Evolutionary conservation across 2,113 vertebrate species (phyloP).

Genomic region (Colaptes auratus): DNA sequence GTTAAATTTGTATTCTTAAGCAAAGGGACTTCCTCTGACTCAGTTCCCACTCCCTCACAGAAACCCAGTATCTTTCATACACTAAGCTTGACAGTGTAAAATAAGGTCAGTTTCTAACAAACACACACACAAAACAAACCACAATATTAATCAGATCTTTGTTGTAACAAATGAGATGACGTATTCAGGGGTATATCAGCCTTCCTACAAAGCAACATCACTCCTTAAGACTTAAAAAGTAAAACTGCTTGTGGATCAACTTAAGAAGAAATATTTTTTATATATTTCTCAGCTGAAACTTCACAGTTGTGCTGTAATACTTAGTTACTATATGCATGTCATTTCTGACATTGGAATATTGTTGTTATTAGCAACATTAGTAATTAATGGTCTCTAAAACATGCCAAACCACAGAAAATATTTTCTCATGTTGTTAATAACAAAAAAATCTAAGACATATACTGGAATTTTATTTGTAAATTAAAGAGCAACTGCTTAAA

Average conservation of each 20-base stretch:
- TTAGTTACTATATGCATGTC: background rate
- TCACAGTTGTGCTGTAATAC: background rate
- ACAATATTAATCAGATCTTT: background rate
- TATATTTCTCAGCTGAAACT: background rate
- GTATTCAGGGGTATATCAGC: background rate
- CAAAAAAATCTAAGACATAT: background rate
- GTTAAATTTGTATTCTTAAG: slow-evolving; percentile 1
- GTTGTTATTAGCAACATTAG: background rate
- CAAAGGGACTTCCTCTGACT: background rate
- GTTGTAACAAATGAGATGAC: background rate
- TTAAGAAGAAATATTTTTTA: background rate
- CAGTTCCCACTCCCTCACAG: background rate
- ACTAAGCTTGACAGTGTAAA: background rate
- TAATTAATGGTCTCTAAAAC: background rate
- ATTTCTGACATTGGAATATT: background rate
- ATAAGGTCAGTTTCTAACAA: background rate
- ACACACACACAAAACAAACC: background rate
- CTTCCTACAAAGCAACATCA: background rate
- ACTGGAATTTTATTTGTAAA: background rate
- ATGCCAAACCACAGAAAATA: background rate
- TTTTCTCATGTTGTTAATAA: background rate
- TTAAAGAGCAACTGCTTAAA: background rate
- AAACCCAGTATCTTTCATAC: background rate
- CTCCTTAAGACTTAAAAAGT: background rate
- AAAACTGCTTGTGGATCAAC: background rate